Conservation (phyloP, 1,140 invertebrate species). For the Heliconius nattereri region DNA sequence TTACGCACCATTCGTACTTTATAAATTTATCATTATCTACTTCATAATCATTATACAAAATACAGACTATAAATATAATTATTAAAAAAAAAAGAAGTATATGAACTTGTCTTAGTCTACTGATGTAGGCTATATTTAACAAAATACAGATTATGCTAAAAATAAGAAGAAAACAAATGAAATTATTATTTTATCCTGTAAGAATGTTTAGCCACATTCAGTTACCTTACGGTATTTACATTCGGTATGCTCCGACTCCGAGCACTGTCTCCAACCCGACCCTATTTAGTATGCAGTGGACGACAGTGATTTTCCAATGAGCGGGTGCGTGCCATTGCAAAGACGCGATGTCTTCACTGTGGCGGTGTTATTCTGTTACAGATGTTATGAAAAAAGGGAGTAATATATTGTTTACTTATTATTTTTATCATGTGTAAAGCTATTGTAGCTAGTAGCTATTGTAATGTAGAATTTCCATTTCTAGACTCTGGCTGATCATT, state of each 20-base stretch:
- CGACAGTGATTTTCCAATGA: conserved; percentile 77
- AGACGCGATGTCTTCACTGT: conserved; percentile 64
- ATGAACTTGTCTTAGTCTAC: too few relatives aligned
- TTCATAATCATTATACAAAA: not conserved
- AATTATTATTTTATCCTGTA: not conserved
- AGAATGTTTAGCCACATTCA: conserved; percentile 2
- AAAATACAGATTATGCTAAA: not conserved
- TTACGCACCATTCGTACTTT: too few relatives aligned
- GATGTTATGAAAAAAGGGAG: not conserved
- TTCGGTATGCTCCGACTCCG: not conserved
- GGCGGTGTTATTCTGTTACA: conserved; percentile 53
- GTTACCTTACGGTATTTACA: conserved; percentile 4
- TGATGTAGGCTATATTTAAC: too few relatives aligned
- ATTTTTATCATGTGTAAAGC: too few relatives aligned
- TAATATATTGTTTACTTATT: not conserved
- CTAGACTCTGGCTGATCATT: too few relatives aligned
- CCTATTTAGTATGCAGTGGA: conserved; percentile 64
- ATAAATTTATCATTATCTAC: too few relatives aligned
- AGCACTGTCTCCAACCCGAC: not conserved
- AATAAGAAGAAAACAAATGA: not conserved
- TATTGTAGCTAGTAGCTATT: too few relatives aligned
- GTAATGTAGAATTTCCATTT: too few relatives aligned
- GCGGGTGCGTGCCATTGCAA: conserved; percentile 64
- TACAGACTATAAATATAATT: not conserved
- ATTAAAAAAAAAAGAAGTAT: not conserved